Evolutionary conservation across 2,797 vertebrate species (phyloP), one percentile per base, ranked within the genome.

Genomic region (Muscicapa striata): DNA sequence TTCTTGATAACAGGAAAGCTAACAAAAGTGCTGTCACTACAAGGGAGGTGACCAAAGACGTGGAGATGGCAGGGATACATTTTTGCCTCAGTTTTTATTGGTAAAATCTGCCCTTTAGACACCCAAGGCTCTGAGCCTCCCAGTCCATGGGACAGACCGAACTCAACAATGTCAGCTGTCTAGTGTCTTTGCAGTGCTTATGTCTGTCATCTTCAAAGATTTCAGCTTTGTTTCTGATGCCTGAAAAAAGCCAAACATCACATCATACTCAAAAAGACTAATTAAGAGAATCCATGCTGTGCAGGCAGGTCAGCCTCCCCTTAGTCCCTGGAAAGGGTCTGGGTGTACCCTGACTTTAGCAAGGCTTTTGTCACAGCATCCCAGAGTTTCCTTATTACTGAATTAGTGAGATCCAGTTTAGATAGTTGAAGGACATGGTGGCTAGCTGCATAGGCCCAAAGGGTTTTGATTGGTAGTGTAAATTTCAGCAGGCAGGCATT

Each of bases 61-160:
- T 22, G n/a, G 24, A 52, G 29, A 26, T 36, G 24, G 4, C 2
- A 0, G 24, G 48, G 4, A 29, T 24, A 27, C 2, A 5, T 23
- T 40, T 69, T 85, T 77, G 8, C n/a, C 52, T 54, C 27, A 15
- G 9, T 36, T 66, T 74, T 49, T 24, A 15, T 24, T 57, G 10
- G 3, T 55, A n/a, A 87, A 22, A 38, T 61, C 38, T 90, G 10
- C 22, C 26, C 15, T 76, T 17, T 36, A 38, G 3, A 34, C 10
- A 43, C 3, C 4, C 8, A 48, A 38, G 20, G 29, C 8, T 24
- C 27, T 84, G 41, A 80, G 21, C 4, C 1, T 80, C 12, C 6
- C 48, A 34, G 38, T 43, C 19, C 2, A 0, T 36, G 14, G 36
- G 17, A 49, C 13, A 73, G 64, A 68, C 1, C 73, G 45, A 24